Conservation (phyloP, 2,888 invertebrate species). For the Cerastis rubricosa region DNA sequence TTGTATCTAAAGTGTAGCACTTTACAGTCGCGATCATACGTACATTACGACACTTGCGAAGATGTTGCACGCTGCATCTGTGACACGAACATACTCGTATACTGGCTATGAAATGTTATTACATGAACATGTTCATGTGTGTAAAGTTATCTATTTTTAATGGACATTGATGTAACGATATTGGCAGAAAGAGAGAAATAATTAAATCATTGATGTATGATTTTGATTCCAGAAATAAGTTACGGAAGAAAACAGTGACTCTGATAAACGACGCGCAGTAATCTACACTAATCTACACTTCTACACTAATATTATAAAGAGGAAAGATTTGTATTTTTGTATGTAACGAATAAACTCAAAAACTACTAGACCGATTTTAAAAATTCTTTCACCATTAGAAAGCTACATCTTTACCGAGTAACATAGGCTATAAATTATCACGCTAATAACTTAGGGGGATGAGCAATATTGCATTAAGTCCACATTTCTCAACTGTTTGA, state of each 20-base stretch:
- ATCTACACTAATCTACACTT: too few species aligned
- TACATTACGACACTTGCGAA: slow-evolving; percentile 29
- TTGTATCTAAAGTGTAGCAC: slow-evolving; percentile 16
- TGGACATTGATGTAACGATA: background rate
- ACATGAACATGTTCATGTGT: background rate
- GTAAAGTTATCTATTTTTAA: background rate
- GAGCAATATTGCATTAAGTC: too few species aligned
- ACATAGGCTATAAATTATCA: too few species aligned
- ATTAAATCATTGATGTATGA: background rate
- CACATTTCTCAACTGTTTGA: too few species aligned
- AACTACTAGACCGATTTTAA: too few species aligned
- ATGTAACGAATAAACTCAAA: too few species aligned
- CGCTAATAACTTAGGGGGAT: too few species aligned
- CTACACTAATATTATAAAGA: too few species aligned
- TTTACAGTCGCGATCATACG: slow-evolving; percentile 8
- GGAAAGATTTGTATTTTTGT: too few species aligned
- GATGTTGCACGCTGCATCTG: slow-evolving; percentile 31
- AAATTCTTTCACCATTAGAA: too few species aligned
- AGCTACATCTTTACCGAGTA: too few species aligned
- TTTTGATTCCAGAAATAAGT: background rate
- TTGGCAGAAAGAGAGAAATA: background rate
- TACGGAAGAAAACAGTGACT: background rate
- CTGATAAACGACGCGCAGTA: background rate
- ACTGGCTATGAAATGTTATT: slow-evolving; percentile 4
- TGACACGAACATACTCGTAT: slow-evolving; percentile 10